Conservation (phyloP, 2,113 vertebrate species). For the Phalacrocorax brasilianus region DNA sequence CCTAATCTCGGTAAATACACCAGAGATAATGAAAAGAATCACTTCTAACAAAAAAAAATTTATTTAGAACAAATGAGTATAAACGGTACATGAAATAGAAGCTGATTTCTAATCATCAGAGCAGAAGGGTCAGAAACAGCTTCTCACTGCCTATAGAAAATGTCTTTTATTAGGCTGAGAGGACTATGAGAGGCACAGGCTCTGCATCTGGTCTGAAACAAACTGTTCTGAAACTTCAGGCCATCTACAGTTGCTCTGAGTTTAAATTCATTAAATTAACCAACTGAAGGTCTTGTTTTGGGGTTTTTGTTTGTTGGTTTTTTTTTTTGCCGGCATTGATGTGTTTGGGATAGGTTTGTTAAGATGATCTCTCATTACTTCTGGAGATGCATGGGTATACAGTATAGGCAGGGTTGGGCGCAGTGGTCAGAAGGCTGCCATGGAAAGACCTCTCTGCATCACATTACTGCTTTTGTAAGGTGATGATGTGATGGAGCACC, state of each 20-base stretch:
- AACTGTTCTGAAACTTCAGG: neutral
- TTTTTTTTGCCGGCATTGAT: neutral
- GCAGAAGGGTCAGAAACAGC: neutral
- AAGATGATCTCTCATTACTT: neutral
- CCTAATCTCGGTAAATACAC: neutral
- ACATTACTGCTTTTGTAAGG: neutral
- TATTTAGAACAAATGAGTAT: neutral
- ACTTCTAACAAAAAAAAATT: neutral
- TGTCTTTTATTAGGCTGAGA: neutral
- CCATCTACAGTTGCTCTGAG: neutral
- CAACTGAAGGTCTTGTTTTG: neutral
- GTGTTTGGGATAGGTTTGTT: neutral
- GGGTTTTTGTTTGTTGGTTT: rapidly evolving
- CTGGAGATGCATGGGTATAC: neutral
- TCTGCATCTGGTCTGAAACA: neutral
- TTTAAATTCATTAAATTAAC: neutral
- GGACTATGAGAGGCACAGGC: neutral
- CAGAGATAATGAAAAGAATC: neutral
- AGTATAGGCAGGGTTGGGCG: neutral
- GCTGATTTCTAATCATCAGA: neutral
- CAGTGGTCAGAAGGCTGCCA: neutral
- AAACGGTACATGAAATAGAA: neutral
- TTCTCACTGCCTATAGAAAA: neutral
- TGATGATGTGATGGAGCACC: neutral
- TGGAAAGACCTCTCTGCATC: neutral